Conservation (phyloP, 2,797 vertebrate species). For the Siniperca undulata region DNA sequence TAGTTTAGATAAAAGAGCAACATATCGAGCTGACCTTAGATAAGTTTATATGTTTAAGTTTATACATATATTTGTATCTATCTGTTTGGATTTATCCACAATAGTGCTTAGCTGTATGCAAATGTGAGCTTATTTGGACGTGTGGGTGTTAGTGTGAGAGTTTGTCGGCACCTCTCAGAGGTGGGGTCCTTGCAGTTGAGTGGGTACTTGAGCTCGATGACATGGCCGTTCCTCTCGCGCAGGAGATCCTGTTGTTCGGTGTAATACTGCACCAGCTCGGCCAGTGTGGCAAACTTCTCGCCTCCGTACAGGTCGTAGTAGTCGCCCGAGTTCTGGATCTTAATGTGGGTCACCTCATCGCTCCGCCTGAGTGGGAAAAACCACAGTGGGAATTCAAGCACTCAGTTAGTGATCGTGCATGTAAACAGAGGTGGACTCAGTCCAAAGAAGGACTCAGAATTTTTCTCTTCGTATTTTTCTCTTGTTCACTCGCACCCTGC, state of each 20-base stretch:
- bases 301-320: slow-evolving; percentile 93
- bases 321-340: slow-evolving; percentile 93
- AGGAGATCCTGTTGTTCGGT: slow-evolving; percentile 92
- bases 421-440: slow-evolving; percentile 18
- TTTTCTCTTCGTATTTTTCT: background rate
- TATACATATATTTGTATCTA: background rate
- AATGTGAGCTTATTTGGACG: slow-evolving; percentile 13
- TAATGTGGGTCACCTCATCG: slow-evolving; percentile 93
- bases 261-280: slow-evolving; percentile 93
- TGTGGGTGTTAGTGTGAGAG: slow-evolving; percentile 28
- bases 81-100: slow-evolving; percentile 3
- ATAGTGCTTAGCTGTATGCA: background rate
- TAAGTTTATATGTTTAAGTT: background rate
- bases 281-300: slow-evolving; percentile 92
- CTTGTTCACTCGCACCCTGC: slow-evolving; percentile 26
- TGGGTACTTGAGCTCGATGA: slow-evolving; percentile 92
- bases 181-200: slow-evolving; percentile 95
- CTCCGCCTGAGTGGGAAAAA: slow-evolving; percentile 79
- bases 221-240: slow-evolving; percentile 90
- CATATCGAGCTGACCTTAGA: slow-evolving; percentile 9
- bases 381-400: slow-evolving; percentile 21
- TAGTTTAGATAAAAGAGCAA: slow-evolving; percentile 5
- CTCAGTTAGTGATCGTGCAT: slow-evolving; percentile 15
- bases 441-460: slow-evolving; percentile 10
- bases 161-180: slow-evolving; percentile 85